Evolutionary conservation across 2,797 vertebrate species (phyloP).

Genomic region (Apogon hyalosoma): DNA sequence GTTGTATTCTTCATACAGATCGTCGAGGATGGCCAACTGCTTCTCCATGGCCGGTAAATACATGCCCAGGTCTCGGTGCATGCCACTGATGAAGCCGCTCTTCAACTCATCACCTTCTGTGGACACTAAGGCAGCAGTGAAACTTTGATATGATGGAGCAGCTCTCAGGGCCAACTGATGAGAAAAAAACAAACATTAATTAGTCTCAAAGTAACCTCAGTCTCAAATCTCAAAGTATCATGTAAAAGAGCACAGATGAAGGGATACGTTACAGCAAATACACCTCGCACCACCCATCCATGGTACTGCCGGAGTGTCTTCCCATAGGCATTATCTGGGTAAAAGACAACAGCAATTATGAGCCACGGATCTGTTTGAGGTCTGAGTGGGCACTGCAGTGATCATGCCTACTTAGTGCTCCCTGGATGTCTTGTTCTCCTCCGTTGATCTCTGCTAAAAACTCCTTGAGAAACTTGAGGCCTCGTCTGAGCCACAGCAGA

Average conservation of each 20-base stretch:
- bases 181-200: background rate
- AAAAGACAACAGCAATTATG: constrained; percentile 1
- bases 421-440: constrained; percentile 92
- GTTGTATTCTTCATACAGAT: constrained; percentile 92
- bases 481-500: constrained; percentile 95
- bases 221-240: background rate
- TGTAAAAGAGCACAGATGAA: background rate
- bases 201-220: constrained; percentile 6
- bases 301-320: constrained; percentile 95
- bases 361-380: background rate
- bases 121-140: constrained; percentile 91
- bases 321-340: constrained; percentile 93
- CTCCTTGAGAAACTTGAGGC: constrained; percentile 96
- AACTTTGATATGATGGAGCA: constrained; percentile 91
- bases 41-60: constrained; percentile 96
- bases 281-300: constrained; percentile 96
- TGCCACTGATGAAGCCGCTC: constrained; percentile 85
- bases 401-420: constrained; percentile 91
- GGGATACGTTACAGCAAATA: constrained; percentile 92
- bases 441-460: constrained; percentile 93
- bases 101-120: constrained; percentile 89
- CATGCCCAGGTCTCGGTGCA: constrained; percentile 91
- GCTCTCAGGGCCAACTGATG: constrained; percentile 94
- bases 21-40: constrained; percentile 92
- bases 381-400: background rate